Evolutionary conservation across 2,113 vertebrate genomes (phyloP), one percentile per base, ranked within the genome.

Genomic region (Mionectes macconnelli): DNA sequence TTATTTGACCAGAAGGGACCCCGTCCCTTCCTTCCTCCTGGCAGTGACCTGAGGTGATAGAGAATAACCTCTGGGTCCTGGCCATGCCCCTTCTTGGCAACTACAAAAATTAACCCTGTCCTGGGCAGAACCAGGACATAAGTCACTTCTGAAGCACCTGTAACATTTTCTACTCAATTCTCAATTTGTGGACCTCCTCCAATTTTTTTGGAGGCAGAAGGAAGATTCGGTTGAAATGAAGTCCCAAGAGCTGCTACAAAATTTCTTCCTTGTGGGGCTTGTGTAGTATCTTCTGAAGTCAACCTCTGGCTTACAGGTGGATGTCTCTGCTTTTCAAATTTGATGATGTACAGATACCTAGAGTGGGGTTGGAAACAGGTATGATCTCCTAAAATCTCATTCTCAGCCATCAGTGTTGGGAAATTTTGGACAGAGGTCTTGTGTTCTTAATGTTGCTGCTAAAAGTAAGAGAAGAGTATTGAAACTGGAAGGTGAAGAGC

Each of bases 1-100:
- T 25, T 27, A 50, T 11, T 21, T 56, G 55, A 33, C 19, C 55
- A 33, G 12, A 33, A 56, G 31, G 30, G 55, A 56, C 55, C 17
- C 53, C 18, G 31, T 55, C 30, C 10, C 55, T 56, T 31, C 20
- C 31, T 55, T 19, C 28, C 19, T 40, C 49, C 53, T 12, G 19
- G 22, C 6, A 11, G 47, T 23, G 22, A 49, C 49, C 21, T 4
- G 35, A 66, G 15, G 11, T 24, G 22, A 33, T 0, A 0, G 8
- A 59, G 19, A 74, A 42, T 30, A 25, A 63, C 37, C 37, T 63
- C 37, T 37, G 30, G 18, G 12, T 30, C 39, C 60, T 30, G 39
- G 78, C 20, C 45, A 68, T 18, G 25, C 2, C n/a, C 35, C 52
- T 33, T 60, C 39, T n/a, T 15, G 20, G 7, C 16, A 40, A 53